Base-by-base conservation (phyloP, 2,888 invertebrate genomes). In the Caenorhabditis sulstoni region DNA sequence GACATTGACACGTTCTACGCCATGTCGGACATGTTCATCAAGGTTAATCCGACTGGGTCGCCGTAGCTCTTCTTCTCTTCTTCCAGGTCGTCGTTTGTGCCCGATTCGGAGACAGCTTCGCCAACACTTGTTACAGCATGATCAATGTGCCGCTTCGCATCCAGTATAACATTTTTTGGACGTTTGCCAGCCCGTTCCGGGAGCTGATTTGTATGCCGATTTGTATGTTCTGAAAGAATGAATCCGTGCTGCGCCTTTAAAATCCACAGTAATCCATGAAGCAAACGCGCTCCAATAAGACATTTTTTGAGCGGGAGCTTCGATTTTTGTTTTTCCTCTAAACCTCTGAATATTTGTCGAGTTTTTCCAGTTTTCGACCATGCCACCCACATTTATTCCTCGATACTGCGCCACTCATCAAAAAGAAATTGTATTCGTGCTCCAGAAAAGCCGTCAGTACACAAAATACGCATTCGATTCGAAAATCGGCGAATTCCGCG, bases 151-250 rank as follows among this genome's bases (percentile, higher is more conserved):
- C 70, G 8, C 61, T 70, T 61, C 70, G 70, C 4, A 39, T 70
- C n/a, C 61, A 61, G 22, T 70, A 70, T 47, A 70, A 70, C 35
- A 20, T 61, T 3, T 9, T 70, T 22, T 70, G 70, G 70, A 70
- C 70, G 3, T 44, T 70, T 14, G 35, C 52, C 14, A 70, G 70
- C 18, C 70, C 70, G 47, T 70, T 70, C 53, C 18, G 70, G 37
- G 70, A 70, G 52, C 39, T 70, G 9, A 61, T 70, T 61, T 70
- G 70, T 16, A 55, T 70, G 70, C 52, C 70, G 9, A 37, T 70
- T 14, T 70, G 70, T 20, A 16, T 55, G 20, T 70, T 61, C 20
- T 62, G 20, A 37, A n/a, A n/a, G n/a, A n/a, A n/a, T n/a, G n/a
- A n/a, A n/a, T n/a, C n/a, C n/a, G n/a, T n/a, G n/a, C n/a, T n/a